Evolutionary conservation across 2,113 vertebrate genomes (phyloP), one percentile per base, ranked within the genome.

Genomic region (Merops nubicus): DNA sequence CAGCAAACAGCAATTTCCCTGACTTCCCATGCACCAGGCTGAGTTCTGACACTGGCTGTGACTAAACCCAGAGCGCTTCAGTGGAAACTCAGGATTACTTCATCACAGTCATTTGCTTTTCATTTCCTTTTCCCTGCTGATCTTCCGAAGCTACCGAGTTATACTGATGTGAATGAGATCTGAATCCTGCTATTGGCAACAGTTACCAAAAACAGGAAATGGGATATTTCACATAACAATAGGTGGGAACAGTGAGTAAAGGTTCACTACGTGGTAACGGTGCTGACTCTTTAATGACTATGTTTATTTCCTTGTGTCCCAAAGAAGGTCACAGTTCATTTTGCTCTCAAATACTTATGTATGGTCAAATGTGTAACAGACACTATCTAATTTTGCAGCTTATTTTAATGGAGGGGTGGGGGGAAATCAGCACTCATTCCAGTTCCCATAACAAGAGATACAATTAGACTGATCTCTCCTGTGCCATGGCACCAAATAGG

Each of bases 221-320:
- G 47, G 96, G 93, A 92, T 93, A 93, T 97, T 97, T 96, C 94
- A 94, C 89, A 94, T 86, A 97, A 96, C 96, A 97, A 96, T 96
- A 95, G 93, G 93, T 96, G 53, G 88, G 93, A 96, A 97, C 93
- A 90, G 70, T 85, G 78, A 97, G 96, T 91, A 96, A 96, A 97
- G 96, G 94, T 96, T 97, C 96, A 90, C 93, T 86, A 19, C 29
- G 53, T 70, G 67, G 93, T 91, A 94, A 94, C 1, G 7, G 91
- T 77, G 88, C 92, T 97, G 94, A 96, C 91, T 97, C 88, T 96
- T 96, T 96, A 95, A 97, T 68, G 92, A 93, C 91, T 93, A 9
- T 96, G 96, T 96, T 96, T 96, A 93, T 94, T 95, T 95, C 91
- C 89, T 86, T 51, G 31, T 73, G 80, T 84, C 62, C 92, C 77